Percentiles rank a stretch among this genome's conserved stretches.
phyloP scores from a whole-genome alignment of 1,140 invertebrate species.

The Calosoma granatense region DNA sequence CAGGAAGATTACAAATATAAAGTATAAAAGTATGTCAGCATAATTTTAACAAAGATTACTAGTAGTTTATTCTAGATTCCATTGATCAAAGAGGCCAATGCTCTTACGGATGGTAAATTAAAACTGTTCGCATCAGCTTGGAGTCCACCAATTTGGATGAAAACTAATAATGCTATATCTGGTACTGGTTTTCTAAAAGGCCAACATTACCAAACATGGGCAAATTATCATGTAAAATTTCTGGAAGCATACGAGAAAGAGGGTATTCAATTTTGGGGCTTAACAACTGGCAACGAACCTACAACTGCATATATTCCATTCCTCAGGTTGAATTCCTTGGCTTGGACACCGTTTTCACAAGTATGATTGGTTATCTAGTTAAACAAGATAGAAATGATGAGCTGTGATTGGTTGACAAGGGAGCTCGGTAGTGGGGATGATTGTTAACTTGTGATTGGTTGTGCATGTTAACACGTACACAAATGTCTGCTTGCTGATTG shows the following conservation, averaged over 20 bases:
- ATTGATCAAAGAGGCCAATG: constrained; percentile 43
- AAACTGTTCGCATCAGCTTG: constrained; percentile 50
- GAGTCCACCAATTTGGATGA: constrained; percentile 91
- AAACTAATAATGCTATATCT: constrained; percentile 57
- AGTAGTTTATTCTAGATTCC: constrained; percentile 46
- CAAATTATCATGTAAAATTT: constrained; percentile 29
- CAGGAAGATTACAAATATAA: constrained; percentile 44
- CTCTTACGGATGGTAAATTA: constrained; percentile 33
- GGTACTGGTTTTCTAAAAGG: constrained; percentile 47
- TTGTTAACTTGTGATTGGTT: too few species aligned
- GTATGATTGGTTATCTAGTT: constrained; percentile 7
- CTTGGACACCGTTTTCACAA: constrained; percentile 48
- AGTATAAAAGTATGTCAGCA: constrained; percentile 25
- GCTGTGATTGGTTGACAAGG: background rate
- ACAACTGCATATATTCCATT: constrained; percentile 30
- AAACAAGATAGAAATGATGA: constrained; percentile 11
- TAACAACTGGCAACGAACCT: constrained; percentile 35
- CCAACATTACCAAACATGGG: constrained; percentile 24
- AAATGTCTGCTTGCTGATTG: too few species aligned
- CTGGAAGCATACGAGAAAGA: constrained; percentile 30
- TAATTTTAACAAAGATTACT: constrained; percentile 21
- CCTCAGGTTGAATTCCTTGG: constrained; percentile 59
- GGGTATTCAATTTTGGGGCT: constrained; percentile 29
- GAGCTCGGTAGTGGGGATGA: background rate
- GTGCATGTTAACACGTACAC: too few species aligned